phyloP scores from a whole-genome alignment of 1,140 invertebrate species.

The Phymastichus coffea region DNA sequence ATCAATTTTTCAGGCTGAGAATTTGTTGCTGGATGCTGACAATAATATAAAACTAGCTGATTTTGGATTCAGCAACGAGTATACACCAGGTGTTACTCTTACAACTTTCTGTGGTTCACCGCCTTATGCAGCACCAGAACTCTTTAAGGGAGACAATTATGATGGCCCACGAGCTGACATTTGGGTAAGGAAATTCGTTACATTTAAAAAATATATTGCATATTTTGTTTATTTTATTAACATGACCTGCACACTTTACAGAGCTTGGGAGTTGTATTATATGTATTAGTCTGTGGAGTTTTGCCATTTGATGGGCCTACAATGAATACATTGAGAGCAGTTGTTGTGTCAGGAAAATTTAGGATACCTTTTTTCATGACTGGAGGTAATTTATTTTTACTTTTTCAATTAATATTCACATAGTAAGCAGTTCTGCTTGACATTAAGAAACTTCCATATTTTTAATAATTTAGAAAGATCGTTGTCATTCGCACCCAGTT shows the following conservation, averaged over 20 bases:
- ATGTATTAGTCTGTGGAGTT: slow-evolving; percentile 89
- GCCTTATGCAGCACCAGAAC: slow-evolving; percentile 97
- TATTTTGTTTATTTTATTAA: slow-evolving; percentile 11
- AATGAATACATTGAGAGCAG: slow-evolving; percentile 76
- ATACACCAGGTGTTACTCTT: slow-evolving; percentile 76
- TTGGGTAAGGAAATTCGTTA: slow-evolving; percentile 76
- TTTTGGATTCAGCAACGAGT: slow-evolving; percentile 95
- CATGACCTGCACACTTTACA: slow-evolving; percentile 46
- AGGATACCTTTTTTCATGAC: slow-evolving; percentile 93
- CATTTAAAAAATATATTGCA: slow-evolving; percentile 4
- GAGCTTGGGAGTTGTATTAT: slow-evolving; percentile 91
- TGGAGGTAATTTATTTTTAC: slow-evolving; percentile 71
- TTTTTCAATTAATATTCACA: slow-evolving; percentile 24
- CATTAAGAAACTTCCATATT: slow-evolving; percentile 14
- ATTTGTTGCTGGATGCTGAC: slow-evolving; percentile 89
- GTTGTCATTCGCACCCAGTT: too few relatives aligned
- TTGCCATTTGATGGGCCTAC: slow-evolving; percentile 89
- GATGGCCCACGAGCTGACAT: slow-evolving; percentile 96
- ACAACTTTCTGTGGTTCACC: slow-evolving; percentile 96
- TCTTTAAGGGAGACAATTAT: slow-evolving; percentile 95
- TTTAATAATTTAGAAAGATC: too few relatives aligned
- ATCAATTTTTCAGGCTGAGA: slow-evolving; percentile 77
- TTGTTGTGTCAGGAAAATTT: slow-evolving; percentile 84
- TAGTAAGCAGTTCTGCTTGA: too few relatives aligned
- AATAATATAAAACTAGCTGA: slow-evolving; percentile 97